Conservation (phyloP, 2,113 vertebrate species). For the Ariopsis seemanni region DNA sequence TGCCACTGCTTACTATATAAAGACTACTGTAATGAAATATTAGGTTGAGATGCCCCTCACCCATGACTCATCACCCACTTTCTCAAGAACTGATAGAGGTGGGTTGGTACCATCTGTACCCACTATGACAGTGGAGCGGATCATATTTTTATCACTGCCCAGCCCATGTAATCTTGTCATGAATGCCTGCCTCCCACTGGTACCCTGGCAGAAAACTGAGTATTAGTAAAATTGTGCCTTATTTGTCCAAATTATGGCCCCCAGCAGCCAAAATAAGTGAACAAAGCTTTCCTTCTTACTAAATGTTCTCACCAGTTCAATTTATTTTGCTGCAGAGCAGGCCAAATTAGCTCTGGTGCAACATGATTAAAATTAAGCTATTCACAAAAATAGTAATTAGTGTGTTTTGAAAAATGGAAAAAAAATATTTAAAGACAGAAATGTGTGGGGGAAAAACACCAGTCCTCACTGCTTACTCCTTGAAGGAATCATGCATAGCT, state of each 20-base stretch:
- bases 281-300: neutral
- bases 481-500: neutral
- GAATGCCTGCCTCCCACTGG: neutral
- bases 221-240: constrained; percentile 15
- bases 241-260: neutral
- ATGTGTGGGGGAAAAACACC: neutral
- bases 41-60: constrained; percentile 17
- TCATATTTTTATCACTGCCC: constrained; percentile 15
- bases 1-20: neutral
- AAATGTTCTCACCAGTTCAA: neutral
- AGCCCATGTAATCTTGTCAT: neutral
- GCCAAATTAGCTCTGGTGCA: constrained; percentile 8
- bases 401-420: neutral
- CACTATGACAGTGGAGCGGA: neutral
- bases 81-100: neutral
- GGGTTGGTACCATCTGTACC: constrained; percentile 24
- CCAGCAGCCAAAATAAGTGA: constrained; percentile 3
- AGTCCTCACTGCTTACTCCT: neutral
- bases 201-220: neutral
- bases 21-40: neutral
- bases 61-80: neutral
- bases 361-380: neutral
- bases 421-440: neutral
- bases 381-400: neutral
- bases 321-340: constrained; percentile 15